A percentile compares a stretch with the other conserved stretches of the same genome.
Evolutionary conservation across 2,113 vertebrate species (phyloP).

Genomic region (Hippolais icterina): DNA sequence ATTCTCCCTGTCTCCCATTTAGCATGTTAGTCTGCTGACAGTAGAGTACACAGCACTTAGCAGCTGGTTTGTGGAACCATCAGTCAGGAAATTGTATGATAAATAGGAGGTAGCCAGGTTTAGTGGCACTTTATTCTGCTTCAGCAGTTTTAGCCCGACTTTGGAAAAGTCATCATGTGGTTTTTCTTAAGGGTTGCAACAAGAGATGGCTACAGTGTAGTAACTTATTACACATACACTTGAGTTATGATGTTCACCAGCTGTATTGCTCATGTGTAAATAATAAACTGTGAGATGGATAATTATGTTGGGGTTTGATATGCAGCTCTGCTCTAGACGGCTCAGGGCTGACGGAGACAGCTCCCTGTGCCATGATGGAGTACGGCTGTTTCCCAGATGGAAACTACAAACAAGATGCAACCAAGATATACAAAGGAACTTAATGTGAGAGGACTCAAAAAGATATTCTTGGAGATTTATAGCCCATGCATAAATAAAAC

Average conservation of each 20-base stretch:
- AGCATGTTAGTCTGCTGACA: constrained; percentile 79
- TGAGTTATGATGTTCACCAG: constrained; percentile 74
- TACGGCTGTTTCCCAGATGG: background rate
- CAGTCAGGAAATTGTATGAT: constrained; percentile 84
- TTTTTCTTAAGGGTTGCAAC: constrained; percentile 75
- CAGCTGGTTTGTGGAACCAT: constrained; percentile 82
- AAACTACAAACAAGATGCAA: constrained; percentile 34
- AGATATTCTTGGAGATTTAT: background rate
- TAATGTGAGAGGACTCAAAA: constrained; percentile 4
- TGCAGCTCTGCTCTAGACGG: background rate
- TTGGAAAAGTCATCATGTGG: constrained; percentile 76
- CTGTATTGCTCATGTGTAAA: constrained; percentile 75
- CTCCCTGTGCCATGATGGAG: constrained; percentile 49
- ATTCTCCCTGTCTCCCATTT: constrained; percentile 77
- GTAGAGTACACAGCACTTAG: constrained; percentile 82
- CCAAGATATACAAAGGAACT: background rate
- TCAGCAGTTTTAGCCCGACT: constrained; percentile 80
- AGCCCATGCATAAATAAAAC: background rate
- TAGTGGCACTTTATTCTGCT: constrained; percentile 82
- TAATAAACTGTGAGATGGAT: constrained; percentile 69
- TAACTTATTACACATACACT: constrained; percentile 67
- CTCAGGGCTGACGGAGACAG: constrained; percentile 29
- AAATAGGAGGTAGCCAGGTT: constrained; percentile 80
- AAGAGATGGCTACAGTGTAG: constrained; percentile 59
- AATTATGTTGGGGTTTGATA: constrained; percentile 64